A percentile compares a stretch with the other conserved stretches of the same genome.
phyloP scores from a whole-genome alignment of 2,888 invertebrate genomes.

The Druceiella hillmani region DNA sequence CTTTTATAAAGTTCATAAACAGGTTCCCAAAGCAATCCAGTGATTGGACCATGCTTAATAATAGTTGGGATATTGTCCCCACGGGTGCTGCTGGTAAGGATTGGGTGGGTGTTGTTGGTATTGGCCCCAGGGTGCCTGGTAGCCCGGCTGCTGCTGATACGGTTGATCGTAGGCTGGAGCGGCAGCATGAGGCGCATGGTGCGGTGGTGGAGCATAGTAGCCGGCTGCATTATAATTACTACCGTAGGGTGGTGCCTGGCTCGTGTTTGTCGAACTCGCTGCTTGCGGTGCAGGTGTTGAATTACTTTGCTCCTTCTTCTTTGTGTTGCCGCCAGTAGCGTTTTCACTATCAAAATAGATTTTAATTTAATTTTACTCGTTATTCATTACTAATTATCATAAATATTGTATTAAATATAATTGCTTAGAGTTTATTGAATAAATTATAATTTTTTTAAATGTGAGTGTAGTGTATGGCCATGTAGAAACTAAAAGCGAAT shows the following conservation, averaged over 20 bases:
- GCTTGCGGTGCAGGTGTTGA: constrained; percentile 16
- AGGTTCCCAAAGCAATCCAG: no score
- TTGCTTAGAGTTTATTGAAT: no score
- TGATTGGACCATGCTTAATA: no score
- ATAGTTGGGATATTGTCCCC: constrained; percentile 48
- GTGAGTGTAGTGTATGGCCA: no score
- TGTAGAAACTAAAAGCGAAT: no score
- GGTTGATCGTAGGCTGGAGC: constrained; percentile 40
- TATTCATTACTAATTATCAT: no score
- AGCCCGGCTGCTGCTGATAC: constrained; percentile 36
- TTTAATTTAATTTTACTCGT: no score
- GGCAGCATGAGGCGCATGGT: constrained; percentile 34
- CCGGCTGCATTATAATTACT: constrained; percentile 10
- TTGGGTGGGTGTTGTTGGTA: constrained; percentile 47
- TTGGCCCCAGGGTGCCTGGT: constrained; percentile 48
- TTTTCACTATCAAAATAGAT: not conserved
- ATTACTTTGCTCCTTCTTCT: constrained; percentile 36
- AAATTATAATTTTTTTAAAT: no score
- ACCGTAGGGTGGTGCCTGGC: constrained; percentile 7
- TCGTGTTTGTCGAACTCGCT: constrained; percentile 4
- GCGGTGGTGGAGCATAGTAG: constrained; percentile 7
- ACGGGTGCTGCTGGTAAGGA: constrained; percentile 44
- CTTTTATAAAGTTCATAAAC: no score
- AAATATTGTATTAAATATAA: no score
- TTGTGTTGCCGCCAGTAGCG: constrained; percentile 26